phyloP scores from a whole-genome alignment of 1,140 invertebrate genomes.

The Aricia agestis region DNA sequence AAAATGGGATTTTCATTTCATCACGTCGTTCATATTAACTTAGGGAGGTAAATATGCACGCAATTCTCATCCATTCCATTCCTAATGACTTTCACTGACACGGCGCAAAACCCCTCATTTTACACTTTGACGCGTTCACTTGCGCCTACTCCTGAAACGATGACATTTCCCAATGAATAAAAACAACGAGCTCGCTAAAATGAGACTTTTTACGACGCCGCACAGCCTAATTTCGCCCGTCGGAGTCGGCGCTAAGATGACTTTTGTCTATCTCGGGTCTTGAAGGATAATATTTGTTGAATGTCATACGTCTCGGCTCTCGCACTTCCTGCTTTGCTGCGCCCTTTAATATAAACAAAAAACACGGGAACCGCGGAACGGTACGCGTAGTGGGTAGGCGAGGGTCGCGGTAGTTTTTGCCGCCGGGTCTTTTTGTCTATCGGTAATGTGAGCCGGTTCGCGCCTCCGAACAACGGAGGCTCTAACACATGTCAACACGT shows the following conservation, averaged over 20 bases:
- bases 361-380: slow-evolving; percentile 22
- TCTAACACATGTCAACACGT: slow-evolving; percentile 44
- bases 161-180: slow-evolving; percentile 66
- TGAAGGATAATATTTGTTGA: slow-evolving; percentile 59
- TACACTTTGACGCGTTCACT: slow-evolving; percentile 76
- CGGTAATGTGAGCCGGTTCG: slow-evolving; percentile 71
- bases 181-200: slow-evolving; percentile 37
- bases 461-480: slow-evolving; percentile 67
- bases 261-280: slow-evolving; percentile 67
- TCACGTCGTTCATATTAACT: slow-evolving; percentile 65
- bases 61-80: slow-evolving; percentile 73
- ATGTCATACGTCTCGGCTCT: slow-evolving; percentile 44
- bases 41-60: slow-evolving; percentile 70
- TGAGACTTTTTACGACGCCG: slow-evolving; percentile 35
- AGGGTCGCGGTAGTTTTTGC: slow-evolving; percentile 39
- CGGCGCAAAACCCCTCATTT: slow-evolving; percentile 73
- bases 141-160: slow-evolving; percentile 65
- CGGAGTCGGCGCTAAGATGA: slow-evolving; percentile 39
- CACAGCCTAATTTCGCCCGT: slow-evolving; percentile 51
- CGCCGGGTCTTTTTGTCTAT: slow-evolving; percentile 68
- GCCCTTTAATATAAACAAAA: slow-evolving; percentile 30
- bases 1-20: slow-evolving; percentile 57
- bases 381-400: neutral
- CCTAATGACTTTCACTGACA: slow-evolving; percentile 75
- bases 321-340: slow-evolving; percentile 19